Evolutionary conservation across 2,888 invertebrate genomes (phyloP).

Genomic region (Palloptera scutellata): DNA sequence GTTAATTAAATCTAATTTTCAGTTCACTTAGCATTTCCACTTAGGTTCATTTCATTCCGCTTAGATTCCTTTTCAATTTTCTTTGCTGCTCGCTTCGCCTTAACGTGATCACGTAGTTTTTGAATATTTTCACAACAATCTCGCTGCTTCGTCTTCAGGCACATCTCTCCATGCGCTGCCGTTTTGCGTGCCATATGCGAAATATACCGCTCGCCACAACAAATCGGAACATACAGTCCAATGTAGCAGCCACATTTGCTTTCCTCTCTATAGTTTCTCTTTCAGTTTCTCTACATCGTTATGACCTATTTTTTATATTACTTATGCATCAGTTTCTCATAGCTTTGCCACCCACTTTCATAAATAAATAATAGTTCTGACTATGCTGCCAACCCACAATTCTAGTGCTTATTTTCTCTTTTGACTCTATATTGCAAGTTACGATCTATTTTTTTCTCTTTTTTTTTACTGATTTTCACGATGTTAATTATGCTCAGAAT

Average conservation of each 20-base stretch:
- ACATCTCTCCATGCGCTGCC: constrained; percentile 50
- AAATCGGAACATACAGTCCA: constrained; percentile 51
- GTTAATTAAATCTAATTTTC: neutral
- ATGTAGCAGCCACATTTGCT: constrained; percentile 59
- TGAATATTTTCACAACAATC: constrained; percentile 53
- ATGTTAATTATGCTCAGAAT: too few species aligned
- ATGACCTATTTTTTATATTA: too few species aligned
- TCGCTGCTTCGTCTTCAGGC: constrained; percentile 47
- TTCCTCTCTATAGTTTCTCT: too few species aligned
- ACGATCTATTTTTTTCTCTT: too few species aligned
- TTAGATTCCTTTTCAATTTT: constrained; percentile 17
- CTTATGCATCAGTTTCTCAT: too few species aligned
- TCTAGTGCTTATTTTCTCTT: too few species aligned
- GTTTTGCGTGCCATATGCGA: constrained; percentile 49
- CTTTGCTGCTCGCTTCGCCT: constrained; percentile 18
- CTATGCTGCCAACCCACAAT: too few species aligned
- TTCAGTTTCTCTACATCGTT: too few species aligned
- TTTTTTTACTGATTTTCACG: too few species aligned
- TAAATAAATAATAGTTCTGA: too few species aligned
- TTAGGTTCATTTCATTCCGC: neutral
- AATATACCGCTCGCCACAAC: constrained; percentile 49
- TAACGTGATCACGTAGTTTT: constrained; percentile 41
- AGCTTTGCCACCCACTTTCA: too few species aligned
- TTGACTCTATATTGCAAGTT: too few species aligned
- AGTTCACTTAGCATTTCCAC: neutral